Evolutionary conservation across 2,797 vertebrate species (phyloP).

Genomic region (Urophycis tenuis): DNA sequence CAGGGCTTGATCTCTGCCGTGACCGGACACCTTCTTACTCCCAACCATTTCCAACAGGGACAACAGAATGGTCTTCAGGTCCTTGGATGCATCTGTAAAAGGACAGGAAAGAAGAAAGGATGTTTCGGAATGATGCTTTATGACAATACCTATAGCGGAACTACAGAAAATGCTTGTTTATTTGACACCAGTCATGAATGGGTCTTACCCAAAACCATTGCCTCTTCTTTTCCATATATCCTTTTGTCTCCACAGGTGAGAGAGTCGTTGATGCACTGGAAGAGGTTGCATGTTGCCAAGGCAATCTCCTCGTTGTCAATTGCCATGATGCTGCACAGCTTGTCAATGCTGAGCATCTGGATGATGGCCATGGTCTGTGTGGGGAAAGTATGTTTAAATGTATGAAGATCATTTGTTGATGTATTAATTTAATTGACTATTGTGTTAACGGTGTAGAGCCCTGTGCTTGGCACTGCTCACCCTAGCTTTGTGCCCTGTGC

Average conservation of each 20-base stretch:
- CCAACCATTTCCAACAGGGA: slow-evolving; percentile 85
- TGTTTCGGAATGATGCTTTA: background rate
- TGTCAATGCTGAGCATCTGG: slow-evolving; percentile 77
- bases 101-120: slow-evolving; percentile 5
- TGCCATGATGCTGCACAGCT: slow-evolving; percentile 86
- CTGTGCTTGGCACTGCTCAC: slow-evolving; percentile 61
- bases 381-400: slow-evolving; percentile 6
- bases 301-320: slow-evolving; percentile 84
- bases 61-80: slow-evolving; percentile 80
- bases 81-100: slow-evolving; percentile 79
- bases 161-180: background rate
- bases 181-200: background rate
- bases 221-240: slow-evolving; percentile 86
- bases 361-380: slow-evolving; percentile 83
- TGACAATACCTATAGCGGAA: background rate
- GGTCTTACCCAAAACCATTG: slow-evolving; percentile 81
- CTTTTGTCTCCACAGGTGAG: slow-evolving; percentile 80
- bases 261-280: slow-evolving; percentile 87
- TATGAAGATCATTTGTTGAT: background rate
- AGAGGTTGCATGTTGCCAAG: slow-evolving; percentile 82
- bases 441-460: background rate
- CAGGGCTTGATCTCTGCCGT: slow-evolving; percentile 89
- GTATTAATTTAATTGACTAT: background rate
- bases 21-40: slow-evolving; percentile 87
- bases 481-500: slow-evolving; percentile 85